Conservation (phyloP, 2,888 invertebrate genomes). For the Sinelater perroti region DNA sequence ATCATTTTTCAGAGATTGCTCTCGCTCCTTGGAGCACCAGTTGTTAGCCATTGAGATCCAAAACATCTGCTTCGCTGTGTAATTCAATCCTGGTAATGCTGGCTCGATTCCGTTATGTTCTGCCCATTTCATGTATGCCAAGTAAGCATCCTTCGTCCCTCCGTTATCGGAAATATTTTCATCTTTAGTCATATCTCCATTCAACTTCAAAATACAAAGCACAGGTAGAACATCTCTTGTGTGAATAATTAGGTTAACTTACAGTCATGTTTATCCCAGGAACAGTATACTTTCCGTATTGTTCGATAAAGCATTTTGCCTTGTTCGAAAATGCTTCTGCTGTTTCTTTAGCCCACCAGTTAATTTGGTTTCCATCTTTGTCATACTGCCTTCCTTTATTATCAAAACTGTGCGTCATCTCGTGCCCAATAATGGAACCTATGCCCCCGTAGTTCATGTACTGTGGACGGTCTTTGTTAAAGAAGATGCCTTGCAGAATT, state of each 20-base stretch:
- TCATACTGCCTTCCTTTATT: background rate
- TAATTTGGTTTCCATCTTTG: background rate
- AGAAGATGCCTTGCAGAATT: conserved; percentile 15
- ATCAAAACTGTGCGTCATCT: conserved; percentile 20
- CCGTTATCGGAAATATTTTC: conserved; percentile 97
- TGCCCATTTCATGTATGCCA: conserved; percentile 81
- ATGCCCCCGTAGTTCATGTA: conserved; percentile 17
- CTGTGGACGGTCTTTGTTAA: background rate
- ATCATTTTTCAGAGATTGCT: conserved; percentile 72
- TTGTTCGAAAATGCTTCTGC: conserved; percentile 55
- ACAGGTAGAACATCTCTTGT: too few relatives aligned
- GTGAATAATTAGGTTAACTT: background rate
- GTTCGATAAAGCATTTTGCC: conserved; percentile 90
- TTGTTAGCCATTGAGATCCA: conserved; percentile 87
- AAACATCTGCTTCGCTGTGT: conserved; percentile 76
- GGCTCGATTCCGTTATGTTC: conserved; percentile 69
- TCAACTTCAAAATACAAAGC: too few relatives aligned
- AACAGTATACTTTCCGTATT: conserved; percentile 90
- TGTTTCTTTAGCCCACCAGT: conserved; percentile 14
- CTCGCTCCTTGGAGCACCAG: conserved; percentile 85
- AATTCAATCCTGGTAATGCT: conserved; percentile 72
- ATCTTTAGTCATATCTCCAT: conserved; percentile 90
- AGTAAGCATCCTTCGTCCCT: conserved; percentile 89
- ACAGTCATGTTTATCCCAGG: conserved; percentile 61
- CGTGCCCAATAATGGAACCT: conserved; percentile 17